Percentiles rank a stretch among this genome's conserved stretches.
phyloP scores from a whole-genome alignment of 2,888 invertebrate genomes.

The Hesperia comma region DNA sequence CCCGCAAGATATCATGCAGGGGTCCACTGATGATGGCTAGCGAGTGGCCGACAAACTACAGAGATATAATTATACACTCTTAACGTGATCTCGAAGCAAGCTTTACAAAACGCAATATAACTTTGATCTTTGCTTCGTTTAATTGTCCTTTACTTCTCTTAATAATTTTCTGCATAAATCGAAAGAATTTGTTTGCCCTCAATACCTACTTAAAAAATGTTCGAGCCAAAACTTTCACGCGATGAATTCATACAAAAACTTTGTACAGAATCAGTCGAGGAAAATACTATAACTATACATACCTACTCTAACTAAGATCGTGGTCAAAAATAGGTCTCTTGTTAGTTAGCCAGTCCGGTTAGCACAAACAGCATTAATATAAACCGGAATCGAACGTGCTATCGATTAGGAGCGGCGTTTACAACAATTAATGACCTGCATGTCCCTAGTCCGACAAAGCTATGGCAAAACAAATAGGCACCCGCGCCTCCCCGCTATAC shows the following conservation, averaged over 20 bases:
- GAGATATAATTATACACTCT: too few relatives aligned
- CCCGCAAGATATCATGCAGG: not conserved
- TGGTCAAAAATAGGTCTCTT: slow-evolving; percentile 41
- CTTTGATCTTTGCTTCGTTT: too few relatives aligned
- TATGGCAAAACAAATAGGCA: slow-evolving; percentile 84
- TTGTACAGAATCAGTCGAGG: too few relatives aligned
- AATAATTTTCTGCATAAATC: too few relatives aligned
- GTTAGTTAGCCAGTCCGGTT: slow-evolving; percentile 53
- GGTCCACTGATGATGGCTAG: not conserved
- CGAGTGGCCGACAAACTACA: not conserved
- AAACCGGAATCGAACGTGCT: slow-evolving; percentile 83
- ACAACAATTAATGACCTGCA: slow-evolving; percentile 84
- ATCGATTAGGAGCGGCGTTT: slow-evolving; percentile 83
- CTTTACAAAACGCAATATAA: too few relatives aligned
- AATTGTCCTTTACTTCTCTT: too few relatives aligned
- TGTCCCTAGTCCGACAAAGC: slow-evolving; percentile 82
- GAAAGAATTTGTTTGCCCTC: too few relatives aligned
- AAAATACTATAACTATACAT: not conserved
- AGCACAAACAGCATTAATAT: slow-evolving; percentile 83
- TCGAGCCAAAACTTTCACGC: too few relatives aligned
- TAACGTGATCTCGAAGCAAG: too few relatives aligned
- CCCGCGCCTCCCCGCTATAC: slow-evolving; percentile 72
- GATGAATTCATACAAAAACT: too few relatives aligned
- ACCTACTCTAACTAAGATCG: slow-evolving; percentile 26
- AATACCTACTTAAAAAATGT: too few relatives aligned